Conservation (phyloP, 2,888 invertebrate species). For the Drosophila paranaensis region DNA sequence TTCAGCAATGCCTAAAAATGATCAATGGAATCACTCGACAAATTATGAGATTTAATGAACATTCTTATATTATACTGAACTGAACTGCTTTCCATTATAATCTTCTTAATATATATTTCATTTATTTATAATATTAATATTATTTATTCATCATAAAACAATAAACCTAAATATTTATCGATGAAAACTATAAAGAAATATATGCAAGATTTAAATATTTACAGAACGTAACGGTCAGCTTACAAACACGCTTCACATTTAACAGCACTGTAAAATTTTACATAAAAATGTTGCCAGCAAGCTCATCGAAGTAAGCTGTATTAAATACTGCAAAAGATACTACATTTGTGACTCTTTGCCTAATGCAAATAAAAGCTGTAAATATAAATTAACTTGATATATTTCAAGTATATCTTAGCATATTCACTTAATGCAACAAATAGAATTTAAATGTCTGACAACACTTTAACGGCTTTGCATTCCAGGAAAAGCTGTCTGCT, state of each 20-base stretch:
- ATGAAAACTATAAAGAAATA: too few relatives aligned
- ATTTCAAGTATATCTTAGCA: background rate
- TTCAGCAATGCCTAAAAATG: too few relatives aligned
- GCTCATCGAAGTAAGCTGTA: background rate
- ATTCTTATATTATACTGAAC: too few relatives aligned
- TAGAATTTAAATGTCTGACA: background rate
- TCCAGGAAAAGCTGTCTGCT: background rate
- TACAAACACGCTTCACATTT: background rate
- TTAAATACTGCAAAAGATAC: background rate
- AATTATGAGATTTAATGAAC: too few relatives aligned
- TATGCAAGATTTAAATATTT: background rate
- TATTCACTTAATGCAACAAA: too few relatives aligned
- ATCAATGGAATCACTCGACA: too few relatives aligned
- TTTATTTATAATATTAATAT: background rate
- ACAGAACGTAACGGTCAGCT: constrained; percentile 4
- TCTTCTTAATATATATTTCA: background rate
- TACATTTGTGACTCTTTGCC: background rate
- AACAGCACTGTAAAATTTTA: constrained; percentile 1
- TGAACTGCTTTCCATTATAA: too few relatives aligned
- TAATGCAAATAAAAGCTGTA: background rate
- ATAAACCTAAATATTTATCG: too few relatives aligned
- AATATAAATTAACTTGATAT: background rate
- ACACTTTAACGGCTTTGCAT: background rate
- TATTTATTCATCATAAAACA: too few relatives aligned
- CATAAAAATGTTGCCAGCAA: background rate